Evolutionary conservation across 2,113 vertebrate species (phyloP).

Genomic region (Xiphophorus couchianus): DNA sequence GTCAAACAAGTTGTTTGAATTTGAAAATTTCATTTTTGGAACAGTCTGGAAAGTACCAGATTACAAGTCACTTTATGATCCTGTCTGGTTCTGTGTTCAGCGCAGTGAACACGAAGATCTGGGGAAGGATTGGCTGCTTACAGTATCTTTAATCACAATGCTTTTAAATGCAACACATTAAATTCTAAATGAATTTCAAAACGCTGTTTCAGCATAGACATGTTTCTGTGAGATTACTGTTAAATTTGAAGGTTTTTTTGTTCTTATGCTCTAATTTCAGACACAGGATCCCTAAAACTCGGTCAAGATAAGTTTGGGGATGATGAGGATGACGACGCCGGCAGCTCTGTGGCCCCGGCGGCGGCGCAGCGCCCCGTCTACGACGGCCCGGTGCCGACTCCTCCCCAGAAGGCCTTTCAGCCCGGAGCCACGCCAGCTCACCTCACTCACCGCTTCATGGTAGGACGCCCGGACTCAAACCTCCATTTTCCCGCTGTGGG

Average conservation of each 20-base stretch:
- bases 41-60: too few species aligned
- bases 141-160: too few species aligned
- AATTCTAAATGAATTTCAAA: too few species aligned
- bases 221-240: too few species aligned
- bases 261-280: conserved; percentile 62
- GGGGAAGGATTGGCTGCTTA: too few species aligned
- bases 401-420: conserved; percentile 92
- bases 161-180: too few species aligned
- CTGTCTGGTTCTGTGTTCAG: too few species aligned
- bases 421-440: conserved; percentile 90
- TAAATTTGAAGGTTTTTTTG: conserved; percentile 1
- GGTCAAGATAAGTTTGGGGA: conserved; percentile 70
- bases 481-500: background rate
- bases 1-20: too few species aligned
- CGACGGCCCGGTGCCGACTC: conserved; percentile 88
- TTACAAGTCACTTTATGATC: too few species aligned
- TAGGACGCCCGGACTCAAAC: conserved; percentile 49
- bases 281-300: conserved; percentile 82
- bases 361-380: conserved; percentile 78
- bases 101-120: too few species aligned
- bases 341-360: conserved; percentile 55
- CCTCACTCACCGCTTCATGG: conserved; percentile 96
- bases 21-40: too few species aligned
- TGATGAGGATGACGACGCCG: conserved; percentile 70
- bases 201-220: too few species aligned